A percentile compares a stretch with the other conserved stretches of the same genome.
Evolutionary conservation across 2,113 vertebrate genomes (phyloP).

Genomic region (Phylloscopus trochilus): DNA sequence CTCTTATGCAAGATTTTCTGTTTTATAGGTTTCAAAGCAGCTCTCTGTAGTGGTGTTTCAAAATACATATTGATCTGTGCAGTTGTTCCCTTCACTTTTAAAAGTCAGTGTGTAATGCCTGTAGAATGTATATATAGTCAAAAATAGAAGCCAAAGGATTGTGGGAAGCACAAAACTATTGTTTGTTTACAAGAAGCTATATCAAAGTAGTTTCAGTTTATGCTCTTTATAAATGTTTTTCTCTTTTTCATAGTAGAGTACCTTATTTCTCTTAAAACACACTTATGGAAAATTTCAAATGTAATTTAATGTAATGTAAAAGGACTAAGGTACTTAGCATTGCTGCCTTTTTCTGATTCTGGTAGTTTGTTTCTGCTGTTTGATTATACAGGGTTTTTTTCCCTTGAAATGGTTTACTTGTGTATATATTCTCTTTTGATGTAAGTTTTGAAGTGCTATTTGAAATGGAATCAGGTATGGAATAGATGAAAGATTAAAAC

Average conservation of each 20-base stretch:
- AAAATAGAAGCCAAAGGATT: background rate
- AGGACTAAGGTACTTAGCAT: background rate
- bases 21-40: background rate
- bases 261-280: background rate
- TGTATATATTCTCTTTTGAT: background rate
- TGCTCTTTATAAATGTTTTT: background rate
- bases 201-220: background rate
- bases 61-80: background rate
- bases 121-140: background rate
- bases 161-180: background rate
- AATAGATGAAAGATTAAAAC: background rate
- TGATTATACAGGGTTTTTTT: background rate
- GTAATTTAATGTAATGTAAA: background rate
- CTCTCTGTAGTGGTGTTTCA: background rate
- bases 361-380: background rate
- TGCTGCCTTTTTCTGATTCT: background rate
- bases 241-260: background rate
- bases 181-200: background rate
- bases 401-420: background rate
- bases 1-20: background rate
- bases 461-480: background rate
- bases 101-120: background rate
- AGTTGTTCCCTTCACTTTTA: background rate
- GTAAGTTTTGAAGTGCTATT: background rate
- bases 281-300: background rate